Base-by-base conservation (phyloP, 2,888 invertebrate genomes). In the Autographa pulchrina region DNA sequence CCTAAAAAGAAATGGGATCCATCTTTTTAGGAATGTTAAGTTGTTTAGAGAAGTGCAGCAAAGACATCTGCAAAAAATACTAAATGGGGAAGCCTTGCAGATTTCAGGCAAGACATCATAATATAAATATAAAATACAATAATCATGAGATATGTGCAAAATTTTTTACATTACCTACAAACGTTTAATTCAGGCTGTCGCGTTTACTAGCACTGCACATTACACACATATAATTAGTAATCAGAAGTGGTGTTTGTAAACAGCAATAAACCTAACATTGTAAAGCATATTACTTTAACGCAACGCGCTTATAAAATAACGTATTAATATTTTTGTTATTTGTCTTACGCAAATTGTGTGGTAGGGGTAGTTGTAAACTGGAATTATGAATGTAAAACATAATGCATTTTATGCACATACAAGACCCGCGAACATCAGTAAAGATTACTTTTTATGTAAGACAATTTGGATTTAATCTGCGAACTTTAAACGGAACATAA, bases 221-320 rank as follows among this genome's bases (percentile, higher is more conserved):
- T 60, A 64, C 61, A 54, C 25, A 41, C 54, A 59, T 9, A 60
- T 56, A 48, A 75, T 20, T 48, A 35, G n/a, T 43, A 61, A 67
- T 71, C n/a, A 72, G 68, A 48, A 69, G 78, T 52, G 60, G 32
- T 62, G 74, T 77, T 72, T 67, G 78, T 66, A 68, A 77, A 69
- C 78, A 81, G 66, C 14, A 54, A 59, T 72, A 69, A 69, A 77
- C 72, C 16, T 60, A 62, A 68, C 62, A 68, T 52, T 60, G 48
- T 65, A 60, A 70, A 65, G n/a, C 20, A 58, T 31, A 59, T 43
- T 68, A 18, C 65, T 72, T 72, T 32, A 56, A 18, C 48, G 56
- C 65, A 81, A 73, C 52, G 38, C 9, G 43, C 32, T 68, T 59
- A 41, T 80, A 70, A 80, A 80, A 75, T 48, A 41, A 18, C 14